A percentile compares a stretch with the other conserved stretches of the same genome.
Evolutionary conservation across 2,888 invertebrate species (phyloP).

Genomic region (Pseudococcus jackbeardsleyi): DNA sequence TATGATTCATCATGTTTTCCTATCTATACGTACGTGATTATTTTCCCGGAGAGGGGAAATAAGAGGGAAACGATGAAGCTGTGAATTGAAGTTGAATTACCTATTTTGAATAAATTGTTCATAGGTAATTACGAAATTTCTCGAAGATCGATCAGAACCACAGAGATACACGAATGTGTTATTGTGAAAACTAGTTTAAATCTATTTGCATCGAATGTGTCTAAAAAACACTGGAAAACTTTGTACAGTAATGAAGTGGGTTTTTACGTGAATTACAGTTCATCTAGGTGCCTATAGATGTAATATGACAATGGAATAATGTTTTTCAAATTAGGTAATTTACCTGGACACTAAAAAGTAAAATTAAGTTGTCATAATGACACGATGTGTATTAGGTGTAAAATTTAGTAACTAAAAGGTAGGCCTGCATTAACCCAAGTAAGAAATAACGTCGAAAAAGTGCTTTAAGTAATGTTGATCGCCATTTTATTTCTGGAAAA

Average conservation of each 20-base stretch:
- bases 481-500: no score
- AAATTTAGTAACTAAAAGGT: not conserved
- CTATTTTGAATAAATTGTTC: not conserved
- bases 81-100: not conserved
- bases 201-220: not conserved
- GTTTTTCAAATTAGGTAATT: not conserved
- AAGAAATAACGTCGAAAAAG: no score
- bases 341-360: not conserved
- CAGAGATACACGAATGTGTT: not conserved
- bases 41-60: not conserved
- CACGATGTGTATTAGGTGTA: not conserved
- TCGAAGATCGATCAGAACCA: not conserved
- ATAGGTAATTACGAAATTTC: not conserved
- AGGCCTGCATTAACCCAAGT: no score
- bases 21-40: not conserved
- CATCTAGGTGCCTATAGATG: not conserved
- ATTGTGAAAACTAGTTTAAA: not conserved
- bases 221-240: not conserved
- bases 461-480: no score
- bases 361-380: not conserved
- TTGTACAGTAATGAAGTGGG: not conserved
- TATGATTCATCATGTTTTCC: not conserved
- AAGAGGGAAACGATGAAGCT: no score
- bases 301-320: not conserved
- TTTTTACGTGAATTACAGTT: not conserved